Evolutionary conservation across 2,888 invertebrate species (phyloP).

Genomic region (Pollenia angustigena): DNA sequence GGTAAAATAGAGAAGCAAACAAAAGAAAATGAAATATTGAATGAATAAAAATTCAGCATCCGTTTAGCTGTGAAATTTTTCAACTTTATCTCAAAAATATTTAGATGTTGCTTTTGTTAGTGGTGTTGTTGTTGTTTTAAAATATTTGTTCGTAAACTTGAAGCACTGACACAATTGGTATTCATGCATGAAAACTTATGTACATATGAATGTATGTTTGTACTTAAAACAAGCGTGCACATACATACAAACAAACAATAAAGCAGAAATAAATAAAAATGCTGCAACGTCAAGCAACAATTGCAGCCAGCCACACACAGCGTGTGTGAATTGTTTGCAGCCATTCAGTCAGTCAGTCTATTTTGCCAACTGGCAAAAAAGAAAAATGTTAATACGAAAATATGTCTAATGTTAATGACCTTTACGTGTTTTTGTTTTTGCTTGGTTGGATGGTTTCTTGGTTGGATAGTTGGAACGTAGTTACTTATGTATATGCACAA

Average conservation of each 20-base stretch:
- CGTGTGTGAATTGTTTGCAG: conserved; percentile 30
- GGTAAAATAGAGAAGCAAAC: conserved; percentile 36
- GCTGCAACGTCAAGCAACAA: conserved; percentile 6
- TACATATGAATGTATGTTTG: too few species aligned
- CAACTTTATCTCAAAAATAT: conserved; percentile 37
- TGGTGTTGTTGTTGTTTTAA: conserved; percentile 28
- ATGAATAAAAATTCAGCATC: conserved; percentile 60
- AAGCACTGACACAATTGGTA: conserved; percentile 70
- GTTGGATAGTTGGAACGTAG: conserved; percentile 28
- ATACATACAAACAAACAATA: neutral
- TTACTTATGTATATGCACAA: neutral
- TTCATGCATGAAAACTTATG: conserved; percentile 63
- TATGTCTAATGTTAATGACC: conserved; percentile 69
- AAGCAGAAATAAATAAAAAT: conserved; percentile 19
- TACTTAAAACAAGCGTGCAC: neutral
- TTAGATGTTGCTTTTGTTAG: conserved; percentile 29
- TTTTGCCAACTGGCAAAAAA: conserved; percentile 57
- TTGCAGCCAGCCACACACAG: conserved; percentile 2
- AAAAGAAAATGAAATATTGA: conserved; percentile 21
- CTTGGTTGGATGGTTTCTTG: conserved; percentile 4
- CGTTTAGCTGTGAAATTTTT: conserved; percentile 51
- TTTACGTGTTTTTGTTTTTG: conserved; percentile 41
- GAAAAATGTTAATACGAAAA: conserved; percentile 37
- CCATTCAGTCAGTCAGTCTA: conserved; percentile 32
- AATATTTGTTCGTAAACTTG: conserved; percentile 61